Percentiles rank a stretch among this genome's conserved stretches.
These are phyloP conservation scores for Hyaena hyaena DNA, from an alignment of 2,113 vertebrate genomes.

Conservation along the genomic window DNA sequence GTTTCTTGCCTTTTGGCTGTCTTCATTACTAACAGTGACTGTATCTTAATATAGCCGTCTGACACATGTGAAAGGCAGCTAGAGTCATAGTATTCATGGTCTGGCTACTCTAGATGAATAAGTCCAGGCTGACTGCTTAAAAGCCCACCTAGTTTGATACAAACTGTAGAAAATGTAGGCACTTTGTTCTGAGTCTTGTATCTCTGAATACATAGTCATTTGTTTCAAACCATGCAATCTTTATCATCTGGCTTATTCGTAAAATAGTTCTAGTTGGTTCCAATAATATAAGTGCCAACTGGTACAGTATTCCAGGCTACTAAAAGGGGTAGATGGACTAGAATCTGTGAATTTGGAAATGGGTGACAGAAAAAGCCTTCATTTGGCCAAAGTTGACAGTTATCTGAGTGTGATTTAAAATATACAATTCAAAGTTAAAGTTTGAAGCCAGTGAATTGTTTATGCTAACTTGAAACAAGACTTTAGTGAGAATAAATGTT, in stretches of 20 bases:
- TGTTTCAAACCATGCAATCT: constrained; percentile 54
- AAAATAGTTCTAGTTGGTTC: constrained; percentile 47
- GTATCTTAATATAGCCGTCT: constrained; percentile 56
- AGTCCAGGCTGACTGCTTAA: constrained; percentile 33
- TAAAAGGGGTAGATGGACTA: constrained; percentile 52
- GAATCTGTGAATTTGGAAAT: constrained; percentile 46
- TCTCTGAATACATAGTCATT: constrained; percentile 52
- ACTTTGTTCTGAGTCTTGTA: constrained; percentile 55
- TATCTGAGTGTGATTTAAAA: constrained; percentile 44
- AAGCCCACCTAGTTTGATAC: constrained; percentile 42
- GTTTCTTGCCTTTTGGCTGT: constrained; percentile 45
- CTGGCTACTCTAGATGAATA: background rate
- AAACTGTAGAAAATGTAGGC: constrained; percentile 57
- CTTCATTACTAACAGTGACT: constrained; percentile 49
- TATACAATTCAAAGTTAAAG: constrained; percentile 8
- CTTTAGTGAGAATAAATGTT: constrained; percentile 47
- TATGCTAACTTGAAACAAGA: constrained; percentile 58
- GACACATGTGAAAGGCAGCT: constrained; percentile 35
- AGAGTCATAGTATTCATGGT: constrained; percentile 24
- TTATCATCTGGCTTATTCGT: constrained; percentile 3
- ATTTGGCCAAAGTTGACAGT: background rate
- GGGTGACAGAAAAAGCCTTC: constrained; percentile 12
- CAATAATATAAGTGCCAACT: constrained; percentile 31
- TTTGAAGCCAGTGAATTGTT: constrained; percentile 20
- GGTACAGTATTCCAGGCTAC: constrained; percentile 63